Base-by-base conservation (phyloP, 2,797 vertebrate species). In the Schizopygopsis pylzovi region DNA sequence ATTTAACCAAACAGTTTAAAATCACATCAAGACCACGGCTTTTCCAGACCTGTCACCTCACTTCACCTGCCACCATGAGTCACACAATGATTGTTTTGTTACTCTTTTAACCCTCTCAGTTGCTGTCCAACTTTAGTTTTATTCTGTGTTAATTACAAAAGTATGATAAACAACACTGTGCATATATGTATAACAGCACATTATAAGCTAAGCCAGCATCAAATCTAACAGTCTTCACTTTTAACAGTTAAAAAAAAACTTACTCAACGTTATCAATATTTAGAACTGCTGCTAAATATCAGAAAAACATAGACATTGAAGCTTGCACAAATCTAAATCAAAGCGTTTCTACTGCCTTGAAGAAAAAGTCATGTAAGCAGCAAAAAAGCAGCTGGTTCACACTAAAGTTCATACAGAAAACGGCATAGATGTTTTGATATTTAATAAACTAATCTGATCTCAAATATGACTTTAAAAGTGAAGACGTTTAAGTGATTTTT, bases 61-160 rank as follows among this genome's bases (percentile, higher is more conserved):
- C 65, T 68, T 87, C 87, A 88, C 87, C 80, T 85, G 78, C 75
- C 73, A 75, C 41, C 70, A 41, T 22, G 52, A 84, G 54, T 73
- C 67, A 47, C 16, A 79, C 20, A 28, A 52, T 65, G 45, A 45
- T 16, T 61, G 63, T 45, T 13, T 79, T n/a, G 41, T 7, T 68
- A 71, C n/a, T 54, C 16, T 6, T 82, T 84, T 78, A 67, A 87
- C 78, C 13, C 71, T 47, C 16, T 39, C 4, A 6, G n/a, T 41
- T 82, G 47, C 28, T 18, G 52, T 70, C 61, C 22, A 73, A 70
- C 56, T 59, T 79, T 71, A 82, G 28, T 43, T 82, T 61, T 83
- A 78, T 16, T 59, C 37, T 16, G 22, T 10, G 54, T 4, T n/a
- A 22, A 63, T 22, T 63, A 33, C 18, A 82, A 39, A 82, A 56